Evolutionary conservation across 2,888 invertebrate species (phyloP).

Genomic region (Epicampocera succincta): DNA sequence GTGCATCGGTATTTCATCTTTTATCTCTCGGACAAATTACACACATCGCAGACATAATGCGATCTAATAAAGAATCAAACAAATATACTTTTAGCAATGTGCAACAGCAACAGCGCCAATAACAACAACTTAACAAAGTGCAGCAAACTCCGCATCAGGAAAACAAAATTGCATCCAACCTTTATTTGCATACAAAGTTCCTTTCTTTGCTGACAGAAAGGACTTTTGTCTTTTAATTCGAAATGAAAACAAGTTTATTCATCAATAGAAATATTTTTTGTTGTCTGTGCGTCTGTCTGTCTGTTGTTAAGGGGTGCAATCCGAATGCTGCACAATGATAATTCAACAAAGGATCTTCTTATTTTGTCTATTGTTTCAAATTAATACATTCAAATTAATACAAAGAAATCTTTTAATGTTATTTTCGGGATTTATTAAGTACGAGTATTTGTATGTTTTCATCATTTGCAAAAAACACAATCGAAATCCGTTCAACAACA

Average conservation of each 20-base stretch:
- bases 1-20: conserved; percentile 56
- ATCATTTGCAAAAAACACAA: conserved; percentile 46
- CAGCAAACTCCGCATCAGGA: too few species aligned
- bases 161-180: conserved; percentile 54
- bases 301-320: conserved; percentile 44
- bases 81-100: not conserved
- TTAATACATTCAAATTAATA: conserved; percentile 51
- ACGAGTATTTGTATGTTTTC: conserved; percentile 23
- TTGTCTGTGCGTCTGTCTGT: conserved; percentile 5
- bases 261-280: conserved; percentile 40
- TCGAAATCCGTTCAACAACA: conserved; percentile 33
- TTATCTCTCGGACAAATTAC: conserved; percentile 69
- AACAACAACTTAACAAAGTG: conserved; percentile 17
- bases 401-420: conserved; percentile 56
- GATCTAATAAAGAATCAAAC: conserved; percentile 64
- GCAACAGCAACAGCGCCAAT: conserved; percentile 15
- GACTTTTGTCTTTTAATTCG: conserved; percentile 42
- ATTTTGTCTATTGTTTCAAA: conserved; percentile 50
- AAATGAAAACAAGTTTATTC: conserved; percentile 65
- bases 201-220: conserved; percentile 28
- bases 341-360: conserved; percentile 47
- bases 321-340: conserved; percentile 28
- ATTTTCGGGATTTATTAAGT: conserved; percentile 28
- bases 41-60: conserved; percentile 68
- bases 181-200: conserved; percentile 30